Base-by-base conservation (phyloP, 2,113 vertebrate species). In the Rhineura floridana region DNA sequence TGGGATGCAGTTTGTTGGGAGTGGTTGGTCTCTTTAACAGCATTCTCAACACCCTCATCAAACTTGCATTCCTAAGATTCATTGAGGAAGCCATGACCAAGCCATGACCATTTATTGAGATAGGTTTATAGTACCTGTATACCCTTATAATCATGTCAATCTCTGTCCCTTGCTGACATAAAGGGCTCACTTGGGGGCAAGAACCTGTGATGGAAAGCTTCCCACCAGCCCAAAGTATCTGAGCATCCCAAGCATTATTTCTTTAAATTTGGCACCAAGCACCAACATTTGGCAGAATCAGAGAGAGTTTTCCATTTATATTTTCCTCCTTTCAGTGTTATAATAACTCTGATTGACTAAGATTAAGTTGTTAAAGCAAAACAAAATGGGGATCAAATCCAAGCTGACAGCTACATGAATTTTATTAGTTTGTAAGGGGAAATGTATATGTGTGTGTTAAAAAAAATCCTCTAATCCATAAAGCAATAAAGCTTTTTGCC, bases 401-500 rank as follows among this genome's bases (percentile, higher is more conserved):
- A 90, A 92, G 89, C 80, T 93, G 94, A 94, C 84, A 93, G 83
- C 91, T 93, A 94, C 87, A 94, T 94, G 90, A 91, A 93, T 95
- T 95, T 94, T 95, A 94, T 95, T 91, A 95, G 91, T 94, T 93
- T 87, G 92, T 92, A 90, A 83, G 90, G 65, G 83, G 30, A 13
- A 42, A 82, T 87, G 72, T 93, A 69, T 55, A 3, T 36, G 48
- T 80, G 33, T 80, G 39, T 83, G 33, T 95, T 82, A 84, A 90
- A 90, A 95, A 95, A 94, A 94, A 65, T 9, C 70, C 65, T 59
- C 83, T 91, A 94, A 95, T 95, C 91, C 87, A 92, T 93, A 96
- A 94, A 93, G 93, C 88, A 96, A 95, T 94, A 92, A 95, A 96
- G 91, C 90, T 95, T 86, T 93, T 91, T 94, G 95, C 89, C 91